A percentile compares a stretch with the other conserved stretches of the same genome.
These are phyloP conservation scores for Galago senegalensis DNA, from an alignment of 2,797 vertebrate species.

Conservation along the genomic window DNA sequence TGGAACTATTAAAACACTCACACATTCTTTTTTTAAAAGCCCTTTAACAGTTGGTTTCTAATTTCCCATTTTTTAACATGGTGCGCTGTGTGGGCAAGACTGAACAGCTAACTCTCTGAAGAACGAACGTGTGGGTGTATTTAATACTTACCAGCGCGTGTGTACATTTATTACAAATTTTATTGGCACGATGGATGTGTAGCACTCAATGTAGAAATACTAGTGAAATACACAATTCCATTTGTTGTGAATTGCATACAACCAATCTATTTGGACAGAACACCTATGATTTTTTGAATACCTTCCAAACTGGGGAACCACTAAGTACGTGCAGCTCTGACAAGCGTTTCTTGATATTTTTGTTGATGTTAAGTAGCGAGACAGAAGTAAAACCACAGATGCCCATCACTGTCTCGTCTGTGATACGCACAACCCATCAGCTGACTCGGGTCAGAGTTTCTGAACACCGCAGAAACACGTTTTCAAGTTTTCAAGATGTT, in stretches of 20 bases:
- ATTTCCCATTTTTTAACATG: neutral
- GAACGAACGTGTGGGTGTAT: neutral
- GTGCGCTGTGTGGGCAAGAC: neutral
- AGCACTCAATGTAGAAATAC: neutral
- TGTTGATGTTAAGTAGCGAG: neutral
- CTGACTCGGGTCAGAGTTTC: neutral
- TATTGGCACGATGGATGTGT: neutral
- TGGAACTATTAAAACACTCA: neutral
- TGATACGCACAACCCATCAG: neutral
- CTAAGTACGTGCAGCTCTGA: neutral
- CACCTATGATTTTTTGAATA: neutral
- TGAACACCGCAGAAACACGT: neutral
- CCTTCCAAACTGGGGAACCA: neutral
- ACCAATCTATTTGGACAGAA: neutral
- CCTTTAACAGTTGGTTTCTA: neutral
- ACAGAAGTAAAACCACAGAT: neutral
- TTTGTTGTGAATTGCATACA: neutral
- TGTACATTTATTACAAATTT: neutral
- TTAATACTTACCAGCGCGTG: neutral
- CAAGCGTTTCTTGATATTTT: neutral
- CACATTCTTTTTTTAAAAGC: neutral
- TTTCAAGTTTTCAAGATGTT: neutral
- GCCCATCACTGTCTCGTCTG: neutral
- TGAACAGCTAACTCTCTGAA: neutral
- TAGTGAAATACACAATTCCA: neutral